Evolutionary conservation across 2,113 vertebrate genomes (phyloP), one percentile per base, ranked within the genome.

Genomic region (Elgaria multicarinata): DNA sequence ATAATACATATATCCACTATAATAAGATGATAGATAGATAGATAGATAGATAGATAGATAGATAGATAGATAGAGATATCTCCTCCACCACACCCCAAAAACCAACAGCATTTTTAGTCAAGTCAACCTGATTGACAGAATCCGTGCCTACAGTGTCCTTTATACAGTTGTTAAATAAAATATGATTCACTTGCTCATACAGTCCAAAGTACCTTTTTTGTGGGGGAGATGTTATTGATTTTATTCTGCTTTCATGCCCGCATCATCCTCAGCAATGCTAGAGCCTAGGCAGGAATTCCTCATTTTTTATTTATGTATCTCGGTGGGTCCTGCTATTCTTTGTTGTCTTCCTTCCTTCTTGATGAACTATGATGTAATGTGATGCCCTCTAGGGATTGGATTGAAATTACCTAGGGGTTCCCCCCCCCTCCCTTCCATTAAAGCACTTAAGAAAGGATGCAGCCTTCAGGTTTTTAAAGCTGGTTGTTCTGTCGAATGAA

Each of bases 331-430:
- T 36, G 44, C 74, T 42, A 42, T 28, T 33, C 64, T 89, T 84
- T 58, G 71, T 77, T 69, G 33, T 3, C 0, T 50, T 84, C 84
- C 82, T 89, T 67, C 77, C 87, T 90, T 58, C 72, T 76, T 31
- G 44, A 28, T 22, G 55, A 71, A 92, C 80, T 62, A 77, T 90
- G 91, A 46, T 72, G 3, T 80, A 93, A 89, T 84, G 76, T 75
- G 92, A 8, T 77, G 82, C 82, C n/a, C 82, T 79, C 78, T 71
- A 83, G 86, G 87, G 84, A 93, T 83, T 84, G 69, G 69, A 66
- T 79, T 89, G 69, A 62, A 53, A 53, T 87, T 87, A 83, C 75
- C 42, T 81, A 33, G 46, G 81, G 83, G 92, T 12, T 18, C n/a
- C 0, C 31, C 14, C 44, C 44, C n/a, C 22, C 28, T 24, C 24